Evolutionary conservation across 2,888 invertebrate species (phyloP), one percentile per base, ranked within the genome.

Genomic region (Drosophila prostipennis): DNA sequence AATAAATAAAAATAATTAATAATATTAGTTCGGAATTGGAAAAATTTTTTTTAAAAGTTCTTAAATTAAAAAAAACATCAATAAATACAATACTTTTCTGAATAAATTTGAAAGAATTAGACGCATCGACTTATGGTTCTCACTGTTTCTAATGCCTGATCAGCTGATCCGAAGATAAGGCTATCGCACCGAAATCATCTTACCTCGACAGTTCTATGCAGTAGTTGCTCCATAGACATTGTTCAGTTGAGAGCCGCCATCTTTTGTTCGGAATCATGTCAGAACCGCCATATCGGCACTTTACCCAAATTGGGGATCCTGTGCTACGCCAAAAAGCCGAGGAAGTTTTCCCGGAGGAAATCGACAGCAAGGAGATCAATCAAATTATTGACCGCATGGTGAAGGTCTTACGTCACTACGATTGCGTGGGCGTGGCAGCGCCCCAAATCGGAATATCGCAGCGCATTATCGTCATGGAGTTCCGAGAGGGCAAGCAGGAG

Each of bases 231-330:
- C 19, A 34, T 6, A 48, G 5, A 6, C 48, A 6, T 32, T n/a
- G 51, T 29, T 37, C 63, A 37, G 49, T 34, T 7, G 0, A 45
- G 42, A 14, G 6, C 11, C n/a, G 6, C 37, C 13, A n/a, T 19
- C 14, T n/a, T 42, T 8, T 8, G 11, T 1, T 10, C 19, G 5
- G 2, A 3, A 46, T 37, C 49, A 77, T 86, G 86, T 54, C 68
- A n/a, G 69, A 10, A 32, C 95, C 96, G 13, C 96, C 96, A 0
- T 96, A 94, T 80, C 90, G 91, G 34, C 96, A 96, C 90, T 93
- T 96, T 37, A 94, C 95, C 39, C 96, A 96, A 93, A 93, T 96
- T 60, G 96, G 96, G 7, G 96, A 96, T 90, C 96, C 96, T 32
- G 93, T 93, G 53, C 92, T 96, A 85, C 93, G 96, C 82, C 90